These are phyloP conservation scores for Pedicia rivosa DNA, from an alignment of 2,888 invertebrate genomes.

Conservation along the genomic window DNA sequence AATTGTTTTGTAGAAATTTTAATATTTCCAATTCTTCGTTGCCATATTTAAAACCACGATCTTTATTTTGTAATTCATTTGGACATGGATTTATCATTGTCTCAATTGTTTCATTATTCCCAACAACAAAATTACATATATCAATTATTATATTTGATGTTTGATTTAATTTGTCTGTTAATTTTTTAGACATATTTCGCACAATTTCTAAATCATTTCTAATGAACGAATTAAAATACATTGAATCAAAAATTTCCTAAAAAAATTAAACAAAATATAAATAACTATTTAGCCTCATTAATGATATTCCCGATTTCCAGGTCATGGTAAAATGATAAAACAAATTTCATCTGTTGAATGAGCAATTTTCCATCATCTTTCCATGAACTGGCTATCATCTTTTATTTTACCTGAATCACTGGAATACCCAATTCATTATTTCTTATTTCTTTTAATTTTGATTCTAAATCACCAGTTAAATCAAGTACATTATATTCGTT, in stretches of 20 bases:
- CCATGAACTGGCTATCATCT: not conserved
- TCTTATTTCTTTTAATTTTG: constrained; percentile 22
- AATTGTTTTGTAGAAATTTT: constrained; percentile 22
- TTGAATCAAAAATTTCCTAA: constrained; percentile 28
- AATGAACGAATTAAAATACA: constrained; percentile 19
- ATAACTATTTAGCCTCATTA: too few relatives aligned
- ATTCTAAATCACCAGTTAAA: constrained; percentile 16
- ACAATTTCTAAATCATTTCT: constrained; percentile 9
- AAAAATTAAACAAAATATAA: constrained; percentile 8
- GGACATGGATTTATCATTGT: constrained; percentile 18
- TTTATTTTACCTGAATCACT: constrained; percentile 26
- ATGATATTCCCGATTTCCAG: too few relatives aligned
- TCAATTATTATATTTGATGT: constrained; percentile 22
- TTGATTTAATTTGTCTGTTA: constrained; percentile 22
- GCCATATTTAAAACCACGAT: constrained; percentile 17
- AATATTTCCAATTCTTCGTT: constrained; percentile 28
- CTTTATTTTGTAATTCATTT: not conserved
- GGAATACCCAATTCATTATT: constrained; percentile 27
- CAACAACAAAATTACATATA: constrained; percentile 22
- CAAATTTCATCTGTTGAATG: too few relatives aligned
- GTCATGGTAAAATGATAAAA: too few relatives aligned
- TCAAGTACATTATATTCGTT: constrained; percentile 5
- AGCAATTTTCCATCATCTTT: not conserved
- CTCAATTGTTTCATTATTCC: too few relatives aligned
- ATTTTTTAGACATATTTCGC: constrained; percentile 14